phyloP scores from a whole-genome alignment of 2,888 invertebrate species.

The Panzeria rudis region DNA sequence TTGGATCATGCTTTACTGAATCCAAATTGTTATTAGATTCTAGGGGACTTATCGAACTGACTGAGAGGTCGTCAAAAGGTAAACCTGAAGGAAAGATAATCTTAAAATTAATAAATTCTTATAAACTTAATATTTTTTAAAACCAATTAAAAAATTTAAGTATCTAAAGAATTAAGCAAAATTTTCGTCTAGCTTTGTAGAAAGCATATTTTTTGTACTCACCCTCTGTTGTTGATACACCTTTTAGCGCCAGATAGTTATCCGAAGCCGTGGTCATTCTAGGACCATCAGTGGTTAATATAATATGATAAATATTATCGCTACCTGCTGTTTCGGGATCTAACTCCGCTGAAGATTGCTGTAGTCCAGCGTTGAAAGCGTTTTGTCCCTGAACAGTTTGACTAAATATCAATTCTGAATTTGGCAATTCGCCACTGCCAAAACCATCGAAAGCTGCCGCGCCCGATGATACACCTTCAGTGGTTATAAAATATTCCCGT shows the following conservation, averaged over 20 bases:
- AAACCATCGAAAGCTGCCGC: slow-evolving; percentile 39
- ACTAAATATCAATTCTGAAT: slow-evolving; percentile 72
- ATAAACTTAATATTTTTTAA: background rate
- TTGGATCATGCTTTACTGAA: slow-evolving; percentile 8
- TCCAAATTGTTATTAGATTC: slow-evolving; percentile 41
- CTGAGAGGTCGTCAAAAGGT: slow-evolving; percentile 53
- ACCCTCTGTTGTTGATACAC: slow-evolving; percentile 67
- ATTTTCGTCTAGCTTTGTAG: no score
- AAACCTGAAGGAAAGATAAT: slow-evolving; percentile 28
- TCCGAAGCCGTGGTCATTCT: slow-evolving; percentile 64
- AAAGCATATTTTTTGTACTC: slow-evolving; percentile 6
- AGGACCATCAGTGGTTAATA: slow-evolving; percentile 80
- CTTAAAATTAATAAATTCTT: background rate
- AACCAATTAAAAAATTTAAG: no score
- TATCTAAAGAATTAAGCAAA: no score
- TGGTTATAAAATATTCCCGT: slow-evolving; percentile 78
- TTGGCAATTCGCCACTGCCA: slow-evolving; percentile 63
- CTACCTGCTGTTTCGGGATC: slow-evolving; percentile 81
- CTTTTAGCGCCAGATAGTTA: slow-evolving; percentile 65
- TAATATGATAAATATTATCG: slow-evolving; percentile 80
- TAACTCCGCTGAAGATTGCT: slow-evolving; percentile 72
- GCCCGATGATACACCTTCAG: slow-evolving; percentile 73
- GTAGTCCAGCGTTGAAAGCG: slow-evolving; percentile 66
- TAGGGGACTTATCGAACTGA: slow-evolving; percentile 19
- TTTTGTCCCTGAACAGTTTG: slow-evolving; percentile 35